These are phyloP conservation scores for Allophyes oxyacanthae DNA, from an alignment of 2,888 invertebrate species.

Conservation along the genomic window DNA sequence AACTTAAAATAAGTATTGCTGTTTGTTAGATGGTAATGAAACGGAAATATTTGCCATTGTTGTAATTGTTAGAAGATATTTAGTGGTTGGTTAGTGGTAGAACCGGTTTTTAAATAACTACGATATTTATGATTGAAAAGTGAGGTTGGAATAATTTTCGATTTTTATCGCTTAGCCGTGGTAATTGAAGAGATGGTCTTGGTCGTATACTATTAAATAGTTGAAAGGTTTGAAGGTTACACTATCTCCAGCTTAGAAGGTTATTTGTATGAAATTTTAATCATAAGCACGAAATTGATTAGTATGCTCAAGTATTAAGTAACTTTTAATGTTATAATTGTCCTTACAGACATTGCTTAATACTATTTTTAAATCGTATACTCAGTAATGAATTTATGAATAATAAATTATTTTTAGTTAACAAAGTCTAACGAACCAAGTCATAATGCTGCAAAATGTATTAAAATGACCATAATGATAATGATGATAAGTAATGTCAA, in stretches of 20 bases:
- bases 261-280: constrained; percentile 1
- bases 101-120: constrained; percentile 64
- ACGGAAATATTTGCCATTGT: constrained; percentile 74
- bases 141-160: constrained; percentile 36
- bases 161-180: constrained; percentile 31
- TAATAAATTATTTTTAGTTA: too few species aligned
- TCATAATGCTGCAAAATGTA: too few species aligned
- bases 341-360: not conserved
- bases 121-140: constrained; percentile 26
- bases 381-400: too few species aligned
- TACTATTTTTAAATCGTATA: too few species aligned
- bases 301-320: not conserved
- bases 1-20: constrained; percentile 57
- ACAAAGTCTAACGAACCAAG: too few species aligned
- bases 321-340: not conserved
- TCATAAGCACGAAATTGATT: constrained; percentile 2
- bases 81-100: constrained; percentile 58
- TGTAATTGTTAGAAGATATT: constrained; percentile 63
- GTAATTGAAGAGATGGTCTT: constrained; percentile 29
- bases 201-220: constrained; percentile 5
- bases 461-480: too few species aligned
- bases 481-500: too few species aligned
- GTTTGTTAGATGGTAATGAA: constrained; percentile 70
- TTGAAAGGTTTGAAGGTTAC: constrained; percentile 24
- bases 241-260: constrained; percentile 11